Percentiles rank a stretch among this genome's conserved stretches.
These are phyloP conservation scores for Bradypodion ventrale DNA, from an alignment of 2,797 vertebrate species.

Conservation along the genomic window DNA sequence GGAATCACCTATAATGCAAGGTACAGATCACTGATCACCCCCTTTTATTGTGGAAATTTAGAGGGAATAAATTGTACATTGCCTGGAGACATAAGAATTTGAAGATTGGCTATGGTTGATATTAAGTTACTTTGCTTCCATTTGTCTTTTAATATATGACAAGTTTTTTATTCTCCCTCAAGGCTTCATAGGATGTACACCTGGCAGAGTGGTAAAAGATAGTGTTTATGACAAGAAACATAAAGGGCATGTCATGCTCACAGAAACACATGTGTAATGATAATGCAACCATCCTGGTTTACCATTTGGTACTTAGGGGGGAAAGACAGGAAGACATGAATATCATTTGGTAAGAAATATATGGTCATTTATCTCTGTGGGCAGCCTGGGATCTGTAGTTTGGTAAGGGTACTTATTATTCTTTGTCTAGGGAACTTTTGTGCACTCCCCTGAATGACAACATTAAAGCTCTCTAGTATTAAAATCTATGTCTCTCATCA, in stretches of 20 bases:
- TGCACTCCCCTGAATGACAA: too few relatives aligned
- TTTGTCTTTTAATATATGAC: background rate
- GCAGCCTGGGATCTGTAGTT: background rate
- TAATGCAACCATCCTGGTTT: constrained; percentile 14
- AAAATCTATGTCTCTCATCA: too few relatives aligned
- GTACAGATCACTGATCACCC: too few relatives aligned
- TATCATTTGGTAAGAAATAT: constrained; percentile 13
- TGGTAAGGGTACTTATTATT: too few relatives aligned
- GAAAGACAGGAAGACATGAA: constrained; percentile 14
- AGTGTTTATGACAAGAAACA: background rate
- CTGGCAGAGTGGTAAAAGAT: constrained; percentile 27
- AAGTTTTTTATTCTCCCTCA: constrained; percentile 30
- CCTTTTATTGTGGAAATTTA: background rate
- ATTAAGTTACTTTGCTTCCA: background rate
- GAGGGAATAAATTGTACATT: background rate
- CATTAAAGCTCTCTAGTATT: too few relatives aligned
- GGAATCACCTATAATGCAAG: too few relatives aligned
- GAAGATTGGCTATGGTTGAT: constrained; percentile 2
- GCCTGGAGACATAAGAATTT: constrained; percentile 35
- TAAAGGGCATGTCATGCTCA: background rate
- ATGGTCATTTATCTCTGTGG: background rate
- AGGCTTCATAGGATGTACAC: constrained; percentile 26
- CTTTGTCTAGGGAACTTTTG: too few relatives aligned
- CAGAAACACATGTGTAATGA: constrained; percentile 13
- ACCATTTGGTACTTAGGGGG: constrained; percentile 36